Percentiles rank a stretch among this genome's conserved stretches.
Conservation (phyloP, 2,113 vertebrate species). For the Callocephalon fimbriatum region DNA sequence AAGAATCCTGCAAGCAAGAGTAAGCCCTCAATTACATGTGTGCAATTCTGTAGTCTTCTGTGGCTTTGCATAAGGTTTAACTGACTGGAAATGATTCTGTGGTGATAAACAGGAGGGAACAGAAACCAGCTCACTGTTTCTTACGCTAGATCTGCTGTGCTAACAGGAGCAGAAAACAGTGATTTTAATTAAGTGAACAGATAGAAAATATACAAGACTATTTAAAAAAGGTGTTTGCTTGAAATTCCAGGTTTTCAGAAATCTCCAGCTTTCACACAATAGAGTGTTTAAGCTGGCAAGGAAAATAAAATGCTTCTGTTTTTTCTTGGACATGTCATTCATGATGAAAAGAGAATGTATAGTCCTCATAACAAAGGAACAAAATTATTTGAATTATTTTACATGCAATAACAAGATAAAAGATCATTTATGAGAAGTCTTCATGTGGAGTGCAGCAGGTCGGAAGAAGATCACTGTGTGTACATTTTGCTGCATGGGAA, state of each 20-base stretch:
- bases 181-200: slow-evolving; percentile 12
- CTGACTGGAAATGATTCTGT: neutral
- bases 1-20: neutral
- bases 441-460: neutral
- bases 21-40: neutral
- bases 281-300: neutral
- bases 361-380: neutral
- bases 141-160: neutral
- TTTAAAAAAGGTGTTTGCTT: neutral
- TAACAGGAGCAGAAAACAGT: neutral
- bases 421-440: neutral
- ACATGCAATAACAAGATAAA: neutral
- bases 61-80: neutral
- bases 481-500: neutral
- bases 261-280: neutral
- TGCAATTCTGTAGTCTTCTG: neutral
- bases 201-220: neutral
- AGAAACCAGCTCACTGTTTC: neutral
- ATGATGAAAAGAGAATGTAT: neutral
- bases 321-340: neutral
- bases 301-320: neutral
- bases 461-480: neutral
- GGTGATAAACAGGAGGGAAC: neutral
- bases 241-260: neutral
- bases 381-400: neutral